Percentiles rank a stretch among this genome's conserved stretches.
Conservation (phyloP, 2,888 invertebrate genomes). For the Tipula unca region DNA sequence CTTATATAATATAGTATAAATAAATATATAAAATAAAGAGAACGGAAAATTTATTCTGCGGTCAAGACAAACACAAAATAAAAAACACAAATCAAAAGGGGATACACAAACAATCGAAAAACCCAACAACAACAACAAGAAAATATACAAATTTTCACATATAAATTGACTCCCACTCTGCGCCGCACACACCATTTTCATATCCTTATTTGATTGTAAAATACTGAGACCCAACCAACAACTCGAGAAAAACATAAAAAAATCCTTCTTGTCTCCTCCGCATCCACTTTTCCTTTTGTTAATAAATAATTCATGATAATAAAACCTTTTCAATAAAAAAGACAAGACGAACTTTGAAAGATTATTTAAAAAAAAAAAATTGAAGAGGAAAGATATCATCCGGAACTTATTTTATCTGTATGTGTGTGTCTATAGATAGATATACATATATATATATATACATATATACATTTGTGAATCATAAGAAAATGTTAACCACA, state of each 20-base stretch:
- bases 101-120: not conserved
- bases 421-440: not conserved
- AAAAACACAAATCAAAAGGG: not conserved
- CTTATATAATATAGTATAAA: not conserved
- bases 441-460: not conserved
- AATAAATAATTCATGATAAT: conserved; percentile 3
- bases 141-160: not conserved
- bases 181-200: not conserved
- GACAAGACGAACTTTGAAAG: conserved; percentile 14
- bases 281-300: not conserved
- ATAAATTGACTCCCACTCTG: not conserved
- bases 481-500: not conserved
- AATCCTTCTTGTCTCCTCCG: not conserved
- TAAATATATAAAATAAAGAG: not conserved
- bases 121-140: not conserved
- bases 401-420: not conserved
- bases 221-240: not conserved
- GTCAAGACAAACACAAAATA: not conserved
- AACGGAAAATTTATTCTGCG: not conserved
- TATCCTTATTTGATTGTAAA: not conserved
- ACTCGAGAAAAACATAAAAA: not conserved
- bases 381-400: not conserved
- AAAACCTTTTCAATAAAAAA: conserved; percentile 9
- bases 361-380: not conserved
- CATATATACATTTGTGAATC: not conserved